These are phyloP conservation scores for Pogonomyrmex californicus DNA, from an alignment of 1,140 invertebrate genomes.

Conservation along the genomic window DNA sequence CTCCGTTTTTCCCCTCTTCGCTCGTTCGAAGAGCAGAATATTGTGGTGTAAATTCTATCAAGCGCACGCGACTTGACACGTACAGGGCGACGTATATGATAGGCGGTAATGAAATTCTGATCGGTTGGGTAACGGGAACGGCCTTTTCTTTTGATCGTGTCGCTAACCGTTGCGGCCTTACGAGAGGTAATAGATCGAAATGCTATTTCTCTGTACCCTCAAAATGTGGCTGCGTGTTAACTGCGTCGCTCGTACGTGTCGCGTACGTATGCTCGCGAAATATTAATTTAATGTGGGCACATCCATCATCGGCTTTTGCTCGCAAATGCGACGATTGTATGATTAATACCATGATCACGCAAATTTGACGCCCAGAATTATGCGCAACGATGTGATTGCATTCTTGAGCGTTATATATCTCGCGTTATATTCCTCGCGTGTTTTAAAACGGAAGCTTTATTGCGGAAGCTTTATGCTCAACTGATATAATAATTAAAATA, in stretches of 20 bases:
- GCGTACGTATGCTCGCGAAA: background rate
- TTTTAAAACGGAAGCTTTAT: background rate
- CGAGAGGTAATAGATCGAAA: conserved; percentile 42
- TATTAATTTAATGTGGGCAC: conserved; percentile 44
- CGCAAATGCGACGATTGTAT: conserved; percentile 21
- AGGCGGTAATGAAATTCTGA: conserved; percentile 44
- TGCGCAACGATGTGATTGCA: background rate
- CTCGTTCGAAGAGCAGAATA: conserved; percentile 8
- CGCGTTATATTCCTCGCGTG: too few species aligned
- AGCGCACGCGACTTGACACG: conserved; percentile 50
- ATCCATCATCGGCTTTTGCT: conserved; percentile 39
- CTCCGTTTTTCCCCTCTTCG: conserved; percentile 10
- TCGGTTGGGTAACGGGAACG: background rate
- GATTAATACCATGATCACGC: conserved; percentile 21
- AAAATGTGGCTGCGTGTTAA: conserved; percentile 32
- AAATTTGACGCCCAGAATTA: conserved; percentile 7
- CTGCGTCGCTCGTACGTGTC: conserved; percentile 2
- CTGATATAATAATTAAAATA: conserved; percentile 6
- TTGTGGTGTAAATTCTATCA: conserved; percentile 27
- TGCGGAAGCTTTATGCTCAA: background rate
- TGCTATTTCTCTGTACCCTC: background rate
- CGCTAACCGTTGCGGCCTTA: conserved; percentile 18
- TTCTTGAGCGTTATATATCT: background rate
- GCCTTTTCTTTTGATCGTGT: conserved; percentile 26
- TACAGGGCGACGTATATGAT: conserved; percentile 31